Base-by-base conservation (phyloP, 2,888 invertebrate species). In the Erpobdella octoculata region DNA sequence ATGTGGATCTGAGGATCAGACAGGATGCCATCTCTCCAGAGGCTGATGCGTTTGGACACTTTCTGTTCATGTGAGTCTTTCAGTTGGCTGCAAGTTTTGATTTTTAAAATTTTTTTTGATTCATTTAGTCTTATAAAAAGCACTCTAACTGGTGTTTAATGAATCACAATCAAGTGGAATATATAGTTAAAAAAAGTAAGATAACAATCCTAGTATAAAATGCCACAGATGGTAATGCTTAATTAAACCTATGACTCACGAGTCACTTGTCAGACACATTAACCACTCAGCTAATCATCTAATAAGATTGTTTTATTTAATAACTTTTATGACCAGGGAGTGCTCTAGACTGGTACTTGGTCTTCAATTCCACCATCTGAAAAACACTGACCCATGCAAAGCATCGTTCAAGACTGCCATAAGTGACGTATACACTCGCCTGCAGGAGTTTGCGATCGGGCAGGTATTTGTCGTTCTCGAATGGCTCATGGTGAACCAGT, bases 401-500 rank as follows among this genome's bases (percentile, higher is more conserved):
- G 33, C 38, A 18, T 36, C 67, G 1, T 76, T 76, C 72, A 66
- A 73, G 48, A n/a, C 33, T 18, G 72, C 71, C 41, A 67, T 76
- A 21, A 48, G 36, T 5, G 66, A 71, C n/a, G 73, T 74, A 12
- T 68, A 70, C 46, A 53, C 69, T 18, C n/a, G 69, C 38, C 72
- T 76, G 65, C 37, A 37, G 37, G 53, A 66, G 59, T 70, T 58
- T 31, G 65, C 74, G 25, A 69, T 72, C 41, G 73, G 74, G 8
- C 74, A 76, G 58, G 58, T 74, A 35, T 76, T 76, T 48, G 37
- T 72, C 9, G 73, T 76, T 41, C 72, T 76, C 6, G 74, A 75
- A 41, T 76, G 74, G 74, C 71, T 76, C 25, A 71, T 76, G 65
- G 71, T 71, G 46, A 71, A 75, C 68, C 79, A 79, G 37, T 82